phyloP scores from a whole-genome alignment of 2,797 vertebrate species.

The Sciaenops ocellatus region DNA sequence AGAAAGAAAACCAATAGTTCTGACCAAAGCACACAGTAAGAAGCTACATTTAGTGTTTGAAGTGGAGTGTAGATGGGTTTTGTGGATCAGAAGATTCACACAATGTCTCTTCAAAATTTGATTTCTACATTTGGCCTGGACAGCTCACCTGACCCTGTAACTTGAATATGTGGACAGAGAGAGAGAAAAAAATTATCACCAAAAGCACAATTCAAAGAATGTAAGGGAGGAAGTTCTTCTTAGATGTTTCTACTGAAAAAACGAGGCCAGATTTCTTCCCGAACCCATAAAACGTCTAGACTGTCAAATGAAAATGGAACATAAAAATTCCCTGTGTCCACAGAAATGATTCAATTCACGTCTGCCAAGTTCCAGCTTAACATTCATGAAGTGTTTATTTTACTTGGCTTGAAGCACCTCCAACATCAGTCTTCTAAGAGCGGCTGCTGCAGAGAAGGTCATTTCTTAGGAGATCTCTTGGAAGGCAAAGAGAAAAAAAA shows the following conservation, averaged over 20 bases:
- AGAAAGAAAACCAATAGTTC: constrained; percentile 16
- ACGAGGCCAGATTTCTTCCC: constrained; percentile 69
- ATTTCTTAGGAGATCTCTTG: constrained; percentile 72
- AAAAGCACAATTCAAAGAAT: constrained; percentile 39
- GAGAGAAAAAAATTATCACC: not conserved
- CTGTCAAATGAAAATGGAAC: constrained; percentile 82
- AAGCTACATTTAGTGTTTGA: constrained; percentile 14
- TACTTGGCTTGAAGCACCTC: constrained; percentile 79
- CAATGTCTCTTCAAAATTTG: not conserved
- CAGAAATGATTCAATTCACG: constrained; percentile 68
- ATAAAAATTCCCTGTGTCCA: constrained; percentile 78
- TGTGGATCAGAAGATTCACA: not conserved
- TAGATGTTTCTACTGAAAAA: constrained; percentile 62
- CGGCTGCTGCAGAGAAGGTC: constrained; percentile 71
- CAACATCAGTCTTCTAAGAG: constrained; percentile 79
- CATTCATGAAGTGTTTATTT: constrained; percentile 85
- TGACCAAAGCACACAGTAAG: not conserved
- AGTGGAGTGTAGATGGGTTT: not conserved
- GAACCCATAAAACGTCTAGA: constrained; percentile 82
- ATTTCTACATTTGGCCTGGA: constrained; percentile 17
- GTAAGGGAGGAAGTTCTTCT: constrained; percentile 39
- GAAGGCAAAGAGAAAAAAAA: constrained; percentile 57
- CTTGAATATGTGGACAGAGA: not conserved
- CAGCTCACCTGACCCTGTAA: constrained; percentile 24
- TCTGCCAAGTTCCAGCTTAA: constrained; percentile 82